Evolutionary conservation across 2,888 invertebrate species (phyloP).

Genomic region (Aelia acuminata): DNA sequence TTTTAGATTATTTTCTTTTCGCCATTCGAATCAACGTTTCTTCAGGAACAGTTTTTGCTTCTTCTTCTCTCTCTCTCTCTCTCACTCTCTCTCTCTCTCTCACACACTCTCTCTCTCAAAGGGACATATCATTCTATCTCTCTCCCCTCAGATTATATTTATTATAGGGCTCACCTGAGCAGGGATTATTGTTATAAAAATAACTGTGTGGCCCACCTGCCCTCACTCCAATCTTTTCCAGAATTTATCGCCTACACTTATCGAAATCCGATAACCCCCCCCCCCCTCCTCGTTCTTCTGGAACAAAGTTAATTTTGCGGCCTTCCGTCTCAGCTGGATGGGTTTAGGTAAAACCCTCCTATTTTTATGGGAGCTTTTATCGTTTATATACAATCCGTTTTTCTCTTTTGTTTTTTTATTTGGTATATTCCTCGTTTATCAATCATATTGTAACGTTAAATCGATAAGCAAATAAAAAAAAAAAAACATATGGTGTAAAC

Average conservation of each 20-base stretch:
- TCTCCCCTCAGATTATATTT: background rate
- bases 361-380: background rate
- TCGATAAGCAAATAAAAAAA: too few relatives aligned
- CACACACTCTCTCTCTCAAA: too few relatives aligned
- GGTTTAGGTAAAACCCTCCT: background rate
- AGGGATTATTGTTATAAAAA: slow-evolving; percentile 17
- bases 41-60: too few relatives aligned
- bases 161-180: background rate
- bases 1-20: too few relatives aligned
- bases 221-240: background rate
- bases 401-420: background rate
- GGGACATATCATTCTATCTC: too few relatives aligned
- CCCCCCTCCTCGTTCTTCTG: background rate
- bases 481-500: too few relatives aligned
- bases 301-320: slow-evolving; percentile 28
- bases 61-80: too few relatives aligned
- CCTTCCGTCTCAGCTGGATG: background rate
- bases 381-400: background rate
- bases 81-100: too few relatives aligned
- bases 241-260: slow-evolving; percentile 23
- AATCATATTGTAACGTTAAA: too few relatives aligned
- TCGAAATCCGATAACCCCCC: slow-evolving; percentile 16
- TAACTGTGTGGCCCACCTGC: background rate
- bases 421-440: background rate
- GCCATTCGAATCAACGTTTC: too few relatives aligned